phyloP scores from a whole-genome alignment of 2,888 invertebrate species.

The Ormyrus pomaceus region DNA sequence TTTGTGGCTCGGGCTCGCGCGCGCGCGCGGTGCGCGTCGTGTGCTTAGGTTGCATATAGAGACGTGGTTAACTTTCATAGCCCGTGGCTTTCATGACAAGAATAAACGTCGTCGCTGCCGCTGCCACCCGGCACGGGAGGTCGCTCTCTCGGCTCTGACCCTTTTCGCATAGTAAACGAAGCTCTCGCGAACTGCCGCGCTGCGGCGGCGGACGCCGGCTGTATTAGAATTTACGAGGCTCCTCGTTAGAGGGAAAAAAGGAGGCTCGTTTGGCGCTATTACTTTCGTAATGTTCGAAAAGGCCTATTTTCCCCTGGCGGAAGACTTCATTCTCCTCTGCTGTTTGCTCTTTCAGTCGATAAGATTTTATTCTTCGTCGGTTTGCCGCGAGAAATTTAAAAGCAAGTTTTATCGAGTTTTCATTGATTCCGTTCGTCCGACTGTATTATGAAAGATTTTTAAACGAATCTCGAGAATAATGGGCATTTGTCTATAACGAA shows the following conservation, averaged over 20 bases:
- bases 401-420: too few species aligned
- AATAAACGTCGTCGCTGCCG: constrained; percentile 65
- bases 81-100: constrained; percentile 69
- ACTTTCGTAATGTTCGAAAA: constrained; percentile 29
- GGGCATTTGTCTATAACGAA: too few species aligned
- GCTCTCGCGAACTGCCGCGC: neutral
- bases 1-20: neutral
- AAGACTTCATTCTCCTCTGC: neutral
- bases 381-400: too few species aligned
- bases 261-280: constrained; percentile 8
- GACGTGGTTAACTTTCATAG: constrained; percentile 69
- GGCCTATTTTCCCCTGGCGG: neutral
- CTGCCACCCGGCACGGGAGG: constrained; percentile 69
- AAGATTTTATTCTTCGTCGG: too few species aligned
- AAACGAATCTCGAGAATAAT: too few species aligned
- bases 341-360: too few species aligned
- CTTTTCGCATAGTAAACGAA: too few species aligned
- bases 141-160: neutral
- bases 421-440: too few species aligned
- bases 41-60: too few species aligned
- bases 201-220: neutral
- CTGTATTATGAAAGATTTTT: too few species aligned
- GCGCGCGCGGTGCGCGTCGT: too few species aligned
- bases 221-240: constrained; percentile 26
- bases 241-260: neutral